phyloP scores from a whole-genome alignment of 2,113 vertebrate species.

The Trematocara unimaculatum region DNA sequence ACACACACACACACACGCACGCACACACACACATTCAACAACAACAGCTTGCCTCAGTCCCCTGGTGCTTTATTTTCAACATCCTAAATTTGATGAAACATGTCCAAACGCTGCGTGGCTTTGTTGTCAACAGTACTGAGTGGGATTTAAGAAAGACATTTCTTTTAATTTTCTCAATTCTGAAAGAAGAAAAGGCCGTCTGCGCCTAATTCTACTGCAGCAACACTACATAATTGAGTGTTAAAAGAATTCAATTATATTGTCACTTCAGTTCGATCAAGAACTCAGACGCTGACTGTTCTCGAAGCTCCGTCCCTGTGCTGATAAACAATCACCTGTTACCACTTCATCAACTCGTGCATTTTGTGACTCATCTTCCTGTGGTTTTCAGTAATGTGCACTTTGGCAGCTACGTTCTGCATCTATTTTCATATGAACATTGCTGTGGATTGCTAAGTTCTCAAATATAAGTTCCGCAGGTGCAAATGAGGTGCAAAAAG shows the following conservation, averaged over 20 bases:
- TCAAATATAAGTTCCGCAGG: background rate
- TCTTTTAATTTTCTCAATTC: background rate
- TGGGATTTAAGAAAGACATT: conserved; percentile 6
- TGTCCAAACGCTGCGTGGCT: background rate
- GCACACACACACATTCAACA: background rate
- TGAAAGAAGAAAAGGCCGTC: background rate
- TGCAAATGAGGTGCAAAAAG: background rate
- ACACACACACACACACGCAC: background rate
- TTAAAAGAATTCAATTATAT: conserved; percentile 27
- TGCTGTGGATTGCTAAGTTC: background rate
- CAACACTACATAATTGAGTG: background rate
- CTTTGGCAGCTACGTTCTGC: background rate
- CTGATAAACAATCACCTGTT: conserved; percentile 23
- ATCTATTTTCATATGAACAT: background rate
- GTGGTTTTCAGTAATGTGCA: background rate
- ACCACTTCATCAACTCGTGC: background rate
- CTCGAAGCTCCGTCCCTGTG: background rate
- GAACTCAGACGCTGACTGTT: background rate
- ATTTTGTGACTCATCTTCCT: background rate
- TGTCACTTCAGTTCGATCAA: conserved; percentile 4
- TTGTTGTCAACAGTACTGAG: background rate
- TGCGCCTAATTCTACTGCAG: background rate
- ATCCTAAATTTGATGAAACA: conserved; percentile 12
- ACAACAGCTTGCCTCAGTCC: conserved; percentile 35
- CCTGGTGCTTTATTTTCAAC: conserved; percentile 8